These are phyloP conservation scores for Clepsis dumicolana DNA, from an alignment of 2,888 invertebrate genomes.

Conservation along the genomic window DNA sequence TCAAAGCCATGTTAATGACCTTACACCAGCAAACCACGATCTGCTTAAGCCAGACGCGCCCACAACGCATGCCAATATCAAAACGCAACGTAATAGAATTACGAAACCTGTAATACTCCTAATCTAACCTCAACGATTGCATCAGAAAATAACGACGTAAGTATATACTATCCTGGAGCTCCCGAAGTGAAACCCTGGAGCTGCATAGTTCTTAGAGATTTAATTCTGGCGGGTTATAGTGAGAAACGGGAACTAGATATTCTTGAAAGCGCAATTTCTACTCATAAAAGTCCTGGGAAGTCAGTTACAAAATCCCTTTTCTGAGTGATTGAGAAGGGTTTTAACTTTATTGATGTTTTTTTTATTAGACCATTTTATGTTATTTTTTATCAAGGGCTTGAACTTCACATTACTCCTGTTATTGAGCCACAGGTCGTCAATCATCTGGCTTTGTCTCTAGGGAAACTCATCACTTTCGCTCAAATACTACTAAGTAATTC, in stretches of 20 bases:
- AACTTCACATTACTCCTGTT: too few relatives aligned
- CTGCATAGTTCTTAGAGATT: constrained; percentile 46
- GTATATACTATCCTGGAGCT: constrained; percentile 39
- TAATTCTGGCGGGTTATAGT: constrained; percentile 58
- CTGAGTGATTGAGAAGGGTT: too few relatives aligned
- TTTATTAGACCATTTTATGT: too few relatives aligned
- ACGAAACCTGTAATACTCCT: constrained; percentile 62
- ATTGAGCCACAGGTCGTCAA: too few relatives aligned
- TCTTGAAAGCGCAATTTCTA: constrained; percentile 15
- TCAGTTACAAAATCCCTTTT: too few relatives aligned
- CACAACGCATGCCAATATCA: constrained; percentile 44
- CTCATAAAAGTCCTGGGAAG: neutral
- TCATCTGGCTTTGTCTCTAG: too few relatives aligned
- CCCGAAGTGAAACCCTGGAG: constrained; percentile 19
- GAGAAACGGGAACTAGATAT: constrained; percentile 36
- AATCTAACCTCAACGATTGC: constrained; percentile 64
- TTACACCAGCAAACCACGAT: constrained; percentile 33
- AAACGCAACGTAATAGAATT: constrained; percentile 60
- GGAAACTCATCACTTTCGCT: too few relatives aligned
- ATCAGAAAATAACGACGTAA: constrained; percentile 57
- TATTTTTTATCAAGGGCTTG: too few relatives aligned
- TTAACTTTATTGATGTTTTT: too few relatives aligned
- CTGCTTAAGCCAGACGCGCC: constrained; percentile 35
- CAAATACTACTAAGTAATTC: too few relatives aligned
- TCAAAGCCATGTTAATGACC: constrained; percentile 34